Conservation (phyloP, 2,797 vertebrate species). For the Cebuella pygmaea region DNA sequence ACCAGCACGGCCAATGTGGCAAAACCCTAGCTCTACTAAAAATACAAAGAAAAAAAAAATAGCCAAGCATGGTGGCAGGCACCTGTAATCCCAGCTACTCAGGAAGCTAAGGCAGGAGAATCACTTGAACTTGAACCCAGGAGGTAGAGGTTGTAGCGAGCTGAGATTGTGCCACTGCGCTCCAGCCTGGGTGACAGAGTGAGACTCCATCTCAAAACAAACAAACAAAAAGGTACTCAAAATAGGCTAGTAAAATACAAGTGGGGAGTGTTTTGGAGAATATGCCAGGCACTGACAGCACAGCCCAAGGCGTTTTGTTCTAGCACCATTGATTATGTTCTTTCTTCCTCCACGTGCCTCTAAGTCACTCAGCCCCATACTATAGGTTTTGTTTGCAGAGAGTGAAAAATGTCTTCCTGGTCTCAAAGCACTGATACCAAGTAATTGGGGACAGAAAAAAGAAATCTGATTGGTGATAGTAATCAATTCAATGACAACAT, state of each 20-base stretch:
- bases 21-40: neutral
- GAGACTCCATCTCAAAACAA: neutral
- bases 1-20: neutral
- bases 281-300: neutral
- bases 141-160: neutral
- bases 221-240: constrained; percentile 38
- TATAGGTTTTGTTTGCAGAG: neutral
- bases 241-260: constrained; percentile 48
- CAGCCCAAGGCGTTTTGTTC: neutral
- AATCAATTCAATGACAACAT: neutral
- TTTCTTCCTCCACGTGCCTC: constrained; percentile 34
- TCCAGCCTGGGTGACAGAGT: neutral
- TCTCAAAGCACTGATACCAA: neutral
- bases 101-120: neutral
- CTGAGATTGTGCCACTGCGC: neutral
- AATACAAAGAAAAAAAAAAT: neutral
- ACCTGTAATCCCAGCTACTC: neutral
- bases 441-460: constrained; percentile 12
- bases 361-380: neutral
- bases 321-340: neutral
- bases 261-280: neutral
- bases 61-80: neutral
- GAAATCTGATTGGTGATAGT: neutral
- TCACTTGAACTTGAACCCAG: neutral
- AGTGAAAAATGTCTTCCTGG: constrained; percentile 28